Evolutionary conservation across 92 coral and sea anemone species (phyloP).

Genomic region (Porites cylindrica): DNA sequence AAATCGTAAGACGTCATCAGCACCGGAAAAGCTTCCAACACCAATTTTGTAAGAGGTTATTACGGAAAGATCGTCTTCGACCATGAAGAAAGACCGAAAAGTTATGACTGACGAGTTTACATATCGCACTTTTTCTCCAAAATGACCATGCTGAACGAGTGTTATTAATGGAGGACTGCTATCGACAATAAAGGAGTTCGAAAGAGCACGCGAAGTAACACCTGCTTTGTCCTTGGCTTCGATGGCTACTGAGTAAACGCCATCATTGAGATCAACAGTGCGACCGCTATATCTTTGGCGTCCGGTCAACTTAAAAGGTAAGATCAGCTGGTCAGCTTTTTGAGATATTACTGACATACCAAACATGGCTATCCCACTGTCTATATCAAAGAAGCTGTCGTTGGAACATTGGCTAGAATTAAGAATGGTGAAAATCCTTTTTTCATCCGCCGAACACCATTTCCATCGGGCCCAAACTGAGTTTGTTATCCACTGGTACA

Average conservation of each 20-base stretch:
- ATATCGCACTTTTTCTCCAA: conserved; percentile 43
- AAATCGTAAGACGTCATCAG: conserved; percentile 74
- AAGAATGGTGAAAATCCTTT: conserved; percentile 6
- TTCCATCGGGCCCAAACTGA: conserved; percentile 94
- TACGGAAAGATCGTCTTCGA: conserved; percentile 73
- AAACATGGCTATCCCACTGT: conserved; percentile 82
- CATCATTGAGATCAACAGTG: conserved; percentile 71
- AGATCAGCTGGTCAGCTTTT: conserved; percentile 51
- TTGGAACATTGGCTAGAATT: conserved; percentile 49
- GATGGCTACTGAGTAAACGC: conserved; percentile 76
- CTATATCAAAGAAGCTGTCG: conserved; percentile 75
- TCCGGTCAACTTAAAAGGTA: conserved; percentile 67
- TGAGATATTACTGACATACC: conserved; percentile 75
- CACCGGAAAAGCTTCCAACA: conserved; percentile 79
- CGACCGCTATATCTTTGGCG: conserved; percentile 74
- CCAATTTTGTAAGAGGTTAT: conserved; percentile 68
- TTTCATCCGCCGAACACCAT: conserved; percentile 83
- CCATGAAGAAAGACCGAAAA: conserved; percentile 71
- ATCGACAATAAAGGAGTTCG: conserved; percentile 79
- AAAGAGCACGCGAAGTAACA: conserved; percentile 53
- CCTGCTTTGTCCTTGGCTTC: conserved; percentile 89
- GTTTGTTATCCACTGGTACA: conserved; percentile 76
- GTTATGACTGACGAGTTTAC: conserved; percentile 25
- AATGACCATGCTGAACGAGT: conserved; percentile 76
- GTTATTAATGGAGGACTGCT: conserved; percentile 73